Conservation (phyloP, 2,113 vertebrate species). For the Puffinus mauretanicus region DNA sequence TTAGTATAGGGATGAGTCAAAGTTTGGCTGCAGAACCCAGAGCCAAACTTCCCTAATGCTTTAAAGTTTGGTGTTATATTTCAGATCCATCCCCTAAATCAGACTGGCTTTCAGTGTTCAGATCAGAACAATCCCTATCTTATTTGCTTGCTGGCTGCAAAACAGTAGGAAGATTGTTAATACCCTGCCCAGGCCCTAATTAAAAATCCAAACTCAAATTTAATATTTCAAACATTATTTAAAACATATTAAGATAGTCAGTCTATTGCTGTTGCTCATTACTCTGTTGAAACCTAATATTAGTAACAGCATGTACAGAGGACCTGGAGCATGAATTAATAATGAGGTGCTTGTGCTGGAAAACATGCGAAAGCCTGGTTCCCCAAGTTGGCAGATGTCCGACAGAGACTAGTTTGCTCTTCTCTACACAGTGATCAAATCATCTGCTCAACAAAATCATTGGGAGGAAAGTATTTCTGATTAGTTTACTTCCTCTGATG, state of each 20-base stretch:
- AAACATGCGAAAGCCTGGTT: slow-evolving; percentile 69
- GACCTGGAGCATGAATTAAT: slow-evolving; percentile 80
- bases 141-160: slow-evolving; percentile 34
- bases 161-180: slow-evolving; percentile 52
- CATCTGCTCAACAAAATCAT: slow-evolving; percentile 45
- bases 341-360: slow-evolving; percentile 78
- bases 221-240: slow-evolving; percentile 71
- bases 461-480: slow-evolving; percentile 42
- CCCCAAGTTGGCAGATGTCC: slow-evolving; percentile 58
- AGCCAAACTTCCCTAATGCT: neutral
- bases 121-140: slow-evolving; percentile 34
- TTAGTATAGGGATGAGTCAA: neutral
- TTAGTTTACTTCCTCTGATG: slow-evolving; percentile 5
- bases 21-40: neutral
- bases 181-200: slow-evolving; percentile 36
- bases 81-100: slow-evolving; percentile 25
- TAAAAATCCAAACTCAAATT: slow-evolving; percentile 75
- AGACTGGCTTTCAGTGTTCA: neutral
- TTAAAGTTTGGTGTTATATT: slow-evolving; percentile 22
- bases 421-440: slow-evolving; percentile 48
- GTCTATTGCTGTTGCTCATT: slow-evolving; percentile 70
- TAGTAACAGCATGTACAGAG: slow-evolving; percentile 78
- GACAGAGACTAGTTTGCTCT: slow-evolving; percentile 33
- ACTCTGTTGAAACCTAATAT: slow-evolving; percentile 79
- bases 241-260: slow-evolving; percentile 73